Evolutionary conservation across 1,140 invertebrate genomes (phyloP).

Genomic region (Oscheius sp.): DNA sequence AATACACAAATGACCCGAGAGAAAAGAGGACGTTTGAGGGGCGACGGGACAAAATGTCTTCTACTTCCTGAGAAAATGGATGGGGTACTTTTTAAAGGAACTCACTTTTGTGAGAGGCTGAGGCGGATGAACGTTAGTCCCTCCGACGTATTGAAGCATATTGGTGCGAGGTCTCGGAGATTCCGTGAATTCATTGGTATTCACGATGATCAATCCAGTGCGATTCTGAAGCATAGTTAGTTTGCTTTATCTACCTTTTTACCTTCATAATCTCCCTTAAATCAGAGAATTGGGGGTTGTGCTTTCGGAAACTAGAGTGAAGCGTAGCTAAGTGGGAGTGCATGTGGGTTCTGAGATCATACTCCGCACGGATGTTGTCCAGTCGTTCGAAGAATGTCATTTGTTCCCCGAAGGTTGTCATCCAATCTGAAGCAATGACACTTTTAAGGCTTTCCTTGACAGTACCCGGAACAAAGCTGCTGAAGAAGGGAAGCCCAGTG

Average conservation of each 20-base stretch:
- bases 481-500: not conserved
- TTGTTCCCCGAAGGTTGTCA: not conserved
- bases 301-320: not conserved
- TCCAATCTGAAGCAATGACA: not conserved
- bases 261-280: not conserved
- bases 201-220: constrained; percentile 7
- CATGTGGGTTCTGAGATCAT: not conserved
- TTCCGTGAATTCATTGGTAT: constrained; percentile 27
- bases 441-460: not conserved
- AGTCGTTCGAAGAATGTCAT: not conserved
- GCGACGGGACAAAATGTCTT: not conserved
- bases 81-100: not conserved
- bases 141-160: constrained; percentile 33
- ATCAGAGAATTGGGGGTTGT: not conserved
- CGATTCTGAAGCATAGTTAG: not conserved
- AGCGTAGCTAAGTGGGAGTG: not conserved
- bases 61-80: not conserved
- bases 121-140: constrained; percentile 14
- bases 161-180: constrained; percentile 12
- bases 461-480: not conserved
- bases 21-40: constrained; percentile 19
- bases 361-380: not conserved
- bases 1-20: constrained; percentile 29
- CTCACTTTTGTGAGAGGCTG: constrained; percentile 8
- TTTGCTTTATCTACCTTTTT: not conserved